Percentiles rank a stretch among this genome's conserved stretches.
These are phyloP conservation scores for Pollenia angustigena DNA, from an alignment of 2,888 invertebrate species.

Conservation along the genomic window DNA sequence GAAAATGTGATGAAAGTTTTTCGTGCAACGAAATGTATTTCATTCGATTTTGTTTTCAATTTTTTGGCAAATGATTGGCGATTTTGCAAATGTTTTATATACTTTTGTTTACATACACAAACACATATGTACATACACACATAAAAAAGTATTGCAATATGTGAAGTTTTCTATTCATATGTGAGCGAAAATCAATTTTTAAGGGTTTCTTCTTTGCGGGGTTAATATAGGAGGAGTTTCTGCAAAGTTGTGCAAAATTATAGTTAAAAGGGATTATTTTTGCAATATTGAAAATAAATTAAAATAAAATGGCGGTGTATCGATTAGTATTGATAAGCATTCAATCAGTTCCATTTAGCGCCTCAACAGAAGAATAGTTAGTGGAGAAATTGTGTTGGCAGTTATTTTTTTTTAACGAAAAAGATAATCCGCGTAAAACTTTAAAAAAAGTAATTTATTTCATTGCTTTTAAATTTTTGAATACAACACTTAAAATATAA, in stretches of 20 bases:
- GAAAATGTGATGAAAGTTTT: slow-evolving; percentile 18
- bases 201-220: slow-evolving; percentile 52
- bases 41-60: slow-evolving; percentile 15
- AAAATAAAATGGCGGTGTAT: slow-evolving; percentile 54
- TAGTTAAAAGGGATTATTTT: slow-evolving; percentile 45
- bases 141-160: neutral
- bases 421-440: too few relatives aligned
- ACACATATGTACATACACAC: neutral
- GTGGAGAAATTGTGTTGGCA: too few relatives aligned
- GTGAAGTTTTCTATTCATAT: neutral
- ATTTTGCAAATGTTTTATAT: slow-evolving; percentile 62
- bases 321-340: neutral
- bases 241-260: slow-evolving; percentile 52
- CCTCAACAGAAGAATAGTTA: neutral
- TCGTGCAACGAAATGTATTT: neutral
- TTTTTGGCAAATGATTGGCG: slow-evolving; percentile 67
- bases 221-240: slow-evolving; percentile 69
- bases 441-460: too few relatives aligned
- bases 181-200: slow-evolving; percentile 32
- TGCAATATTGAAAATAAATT: slow-evolving; percentile 1
- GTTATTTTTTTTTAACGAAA: too few relatives aligned
- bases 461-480: too few relatives aligned
- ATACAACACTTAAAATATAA: too few relatives aligned
- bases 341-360: neutral
- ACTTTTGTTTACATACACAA: neutral